These are phyloP conservation scores for Phymanthus crucifer DNA, from an alignment of 92 coral and sea anemone species.

Conservation along the genomic window DNA sequence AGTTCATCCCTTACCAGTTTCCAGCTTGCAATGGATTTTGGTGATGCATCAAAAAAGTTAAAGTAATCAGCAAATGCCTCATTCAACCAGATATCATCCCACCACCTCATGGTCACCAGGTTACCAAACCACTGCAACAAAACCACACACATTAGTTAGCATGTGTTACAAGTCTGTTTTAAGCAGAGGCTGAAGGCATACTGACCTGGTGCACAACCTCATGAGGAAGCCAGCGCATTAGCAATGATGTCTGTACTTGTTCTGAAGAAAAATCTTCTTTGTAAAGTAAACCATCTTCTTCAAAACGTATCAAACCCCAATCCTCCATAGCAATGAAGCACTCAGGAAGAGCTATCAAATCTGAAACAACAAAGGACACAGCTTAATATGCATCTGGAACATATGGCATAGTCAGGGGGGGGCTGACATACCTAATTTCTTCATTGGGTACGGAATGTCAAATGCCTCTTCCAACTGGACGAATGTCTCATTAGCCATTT, in stretches of 20 bases:
- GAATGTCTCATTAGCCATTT: constrained; percentile 60
- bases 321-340: constrained; percentile 97
- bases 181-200: not conserved
- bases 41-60: constrained; percentile 62
- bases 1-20: constrained; percentile 49
- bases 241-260: constrained; percentile 16
- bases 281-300: constrained; percentile 84
- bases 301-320: constrained; percentile 92
- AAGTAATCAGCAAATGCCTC: constrained; percentile 93
- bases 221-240: constrained; percentile 35
- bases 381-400: not conserved
- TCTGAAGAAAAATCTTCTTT: constrained; percentile 42
- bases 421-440: constrained; percentile 60
- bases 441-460: constrained; percentile 71
- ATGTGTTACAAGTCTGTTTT: not conserved
- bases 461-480: constrained; percentile 66
- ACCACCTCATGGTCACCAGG: constrained; percentile 92
- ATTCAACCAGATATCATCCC: constrained; percentile 96
- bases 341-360: constrained; percentile 97
- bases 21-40: constrained; percentile 55
- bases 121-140: constrained; percentile 92
- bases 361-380: constrained; percentile 30
- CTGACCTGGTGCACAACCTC: constrained; percentile 38
- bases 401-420: not conserved
- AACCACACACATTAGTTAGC: not conserved